These are phyloP conservation scores for Zygaena filipendulae DNA, from an alignment of 2,888 invertebrate species.

Conservation along the genomic window DNA sequence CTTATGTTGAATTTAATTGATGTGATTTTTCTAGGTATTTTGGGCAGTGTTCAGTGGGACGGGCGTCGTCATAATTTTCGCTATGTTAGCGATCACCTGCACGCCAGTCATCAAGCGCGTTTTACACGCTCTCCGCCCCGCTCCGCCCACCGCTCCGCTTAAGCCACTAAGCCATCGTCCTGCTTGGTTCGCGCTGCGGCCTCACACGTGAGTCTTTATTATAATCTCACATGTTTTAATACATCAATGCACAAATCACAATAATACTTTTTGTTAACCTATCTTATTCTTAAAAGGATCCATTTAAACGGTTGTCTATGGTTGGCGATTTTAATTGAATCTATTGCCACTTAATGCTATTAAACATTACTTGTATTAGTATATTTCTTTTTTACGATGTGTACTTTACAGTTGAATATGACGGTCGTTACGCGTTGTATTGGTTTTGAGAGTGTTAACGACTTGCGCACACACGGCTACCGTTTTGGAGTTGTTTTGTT, in stretches of 20 bases:
- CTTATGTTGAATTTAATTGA: not conserved
- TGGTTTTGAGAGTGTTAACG: too few relatives aligned
- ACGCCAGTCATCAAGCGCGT: slow-evolving; percentile 38
- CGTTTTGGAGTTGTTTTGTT: too few relatives aligned
- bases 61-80: slow-evolving; percentile 32
- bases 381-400: too few relatives aligned
- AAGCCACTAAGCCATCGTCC: slow-evolving; percentile 34
- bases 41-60: slow-evolving; percentile 40
- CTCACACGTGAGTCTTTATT: slow-evolving; percentile 38
- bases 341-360: too few relatives aligned
- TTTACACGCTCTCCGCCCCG: slow-evolving; percentile 38
- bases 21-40: slow-evolving; percentile 25
- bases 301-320: too few relatives aligned
- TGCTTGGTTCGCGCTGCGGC: slow-evolving; percentile 41
- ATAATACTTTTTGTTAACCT: too few relatives aligned
- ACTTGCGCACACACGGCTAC: too few relatives aligned
- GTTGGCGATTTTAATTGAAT: too few relatives aligned
- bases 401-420: too few relatives aligned
- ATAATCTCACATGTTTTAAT: slow-evolving; percentile 7
- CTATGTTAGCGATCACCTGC: slow-evolving; percentile 31
- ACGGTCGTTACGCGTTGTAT: too few relatives aligned
- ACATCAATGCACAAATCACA: not conserved
- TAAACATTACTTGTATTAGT: too few relatives aligned
- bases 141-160: slow-evolving; percentile 34
- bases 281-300: too few relatives aligned